Base-by-base conservation (phyloP, 1,140 invertebrate species). In the Bombus sylvicola region DNA sequence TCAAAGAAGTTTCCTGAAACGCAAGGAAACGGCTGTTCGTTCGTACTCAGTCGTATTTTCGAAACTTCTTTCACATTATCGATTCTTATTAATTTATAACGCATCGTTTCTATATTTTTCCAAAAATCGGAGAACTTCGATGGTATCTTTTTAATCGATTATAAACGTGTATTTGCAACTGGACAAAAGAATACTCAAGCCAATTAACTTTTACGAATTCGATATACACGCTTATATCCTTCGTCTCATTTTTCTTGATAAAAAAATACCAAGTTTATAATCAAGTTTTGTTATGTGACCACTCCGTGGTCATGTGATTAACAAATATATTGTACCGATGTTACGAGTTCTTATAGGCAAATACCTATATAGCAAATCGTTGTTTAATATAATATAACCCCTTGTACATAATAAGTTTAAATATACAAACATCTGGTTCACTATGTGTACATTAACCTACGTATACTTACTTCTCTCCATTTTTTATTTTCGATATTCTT, bases 351-450 rank as follows among this genome's bases (percentile, higher is more conserved):
- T 83, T 69, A 83, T 83, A 86, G 64, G 22, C 25, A 66, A 82
- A 82, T 86, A 71, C 85, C 34, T 83, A 83, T 83, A 83, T 72
- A 86, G 68, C n/a, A 75, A 57, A 76, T 76, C 53, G 79, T 86
- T 86, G 80, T 73, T 83, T 86, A 86, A 13, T 72, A 74, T 83
- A 69, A 39, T 82, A 86, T 41, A 73, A 74, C 59, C 62, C 47
- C 62, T 76, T 83, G 73, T 86, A 86, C 31, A 73, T 73, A 73
- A 86, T 86, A 86, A 83, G 73, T 83, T 68, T 64, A 76, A 82
- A 83, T 76, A 82, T 81, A 77, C n/a, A 47, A 86, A 83, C 62
- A 80, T 64, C 69, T 80, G 66, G 37, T 85, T 80, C 75, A 79
- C 9, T 72, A 73, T 62, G 69, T 15, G 31, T 81, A 72, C 18